These are phyloP conservation scores for Seriola aureovittata DNA, from an alignment of 2,113 vertebrate genomes.

Conservation along the genomic window DNA sequence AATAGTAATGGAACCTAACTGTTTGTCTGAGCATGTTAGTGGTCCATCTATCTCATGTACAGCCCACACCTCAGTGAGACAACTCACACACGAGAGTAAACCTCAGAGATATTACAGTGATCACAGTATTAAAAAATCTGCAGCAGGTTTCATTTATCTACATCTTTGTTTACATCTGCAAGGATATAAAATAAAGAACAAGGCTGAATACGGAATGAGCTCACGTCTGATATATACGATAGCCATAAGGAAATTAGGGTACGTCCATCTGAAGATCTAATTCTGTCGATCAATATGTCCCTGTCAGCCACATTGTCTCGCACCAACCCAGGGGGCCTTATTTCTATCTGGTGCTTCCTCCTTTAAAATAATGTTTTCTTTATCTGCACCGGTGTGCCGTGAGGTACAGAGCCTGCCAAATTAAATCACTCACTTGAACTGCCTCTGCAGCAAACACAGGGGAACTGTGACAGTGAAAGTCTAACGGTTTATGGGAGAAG, in stretches of 20 bases:
- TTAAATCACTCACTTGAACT: constrained; percentile 50
- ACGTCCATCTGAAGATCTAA: constrained; percentile 31
- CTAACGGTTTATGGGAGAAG: not conserved
- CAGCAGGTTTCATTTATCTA: not conserved
- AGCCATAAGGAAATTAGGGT: constrained; percentile 2
- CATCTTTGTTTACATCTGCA: not conserved
- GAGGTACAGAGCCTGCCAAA: constrained; percentile 34
- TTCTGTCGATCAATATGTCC: constrained; percentile 35
- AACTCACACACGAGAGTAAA: constrained; percentile 7
- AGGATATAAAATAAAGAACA: not conserved
- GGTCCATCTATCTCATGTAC: constrained; percentile 33
- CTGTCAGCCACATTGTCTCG: not conserved
- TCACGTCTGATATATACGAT: constrained; percentile 16
- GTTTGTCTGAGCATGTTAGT: constrained; percentile 34
- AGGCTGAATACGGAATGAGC: constrained; percentile 4
- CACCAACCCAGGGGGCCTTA: constrained; percentile 10
- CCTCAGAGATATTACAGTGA: not conserved
- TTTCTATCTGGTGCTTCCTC: not conserved
- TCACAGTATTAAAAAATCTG: not conserved
- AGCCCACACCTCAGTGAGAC: constrained; percentile 8
- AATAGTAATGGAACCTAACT: constrained; percentile 41
- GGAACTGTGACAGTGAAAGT: constrained; percentile 19
- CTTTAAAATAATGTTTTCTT: constrained; percentile 42
- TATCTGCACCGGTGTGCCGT: constrained; percentile 19
- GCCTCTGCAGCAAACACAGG: constrained; percentile 22